phyloP scores from a whole-genome alignment of 2,888 invertebrate genomes.

The Bellardia pandia region DNA sequence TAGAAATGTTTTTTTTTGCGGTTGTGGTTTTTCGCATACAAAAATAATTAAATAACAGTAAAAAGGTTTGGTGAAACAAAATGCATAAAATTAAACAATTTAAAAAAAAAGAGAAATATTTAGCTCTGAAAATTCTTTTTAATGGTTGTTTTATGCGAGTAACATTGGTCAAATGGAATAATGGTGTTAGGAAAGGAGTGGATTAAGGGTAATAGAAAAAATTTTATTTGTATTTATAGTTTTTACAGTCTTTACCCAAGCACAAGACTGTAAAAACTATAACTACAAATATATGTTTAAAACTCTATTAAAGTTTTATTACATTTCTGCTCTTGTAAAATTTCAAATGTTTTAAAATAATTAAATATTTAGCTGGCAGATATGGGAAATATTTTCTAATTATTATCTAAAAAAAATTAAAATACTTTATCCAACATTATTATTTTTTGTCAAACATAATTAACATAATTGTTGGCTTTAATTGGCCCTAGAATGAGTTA shows the following conservation, averaged over 20 bases:
- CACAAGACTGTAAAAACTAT: too few relatives aligned
- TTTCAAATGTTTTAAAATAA: too few relatives aligned
- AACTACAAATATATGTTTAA: too few relatives aligned
- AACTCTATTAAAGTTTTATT: too few relatives aligned
- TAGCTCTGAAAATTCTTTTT: background rate
- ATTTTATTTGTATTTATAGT: too few relatives aligned
- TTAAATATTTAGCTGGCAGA: too few relatives aligned
- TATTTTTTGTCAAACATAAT: too few relatives aligned
- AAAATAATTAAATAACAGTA: constrained; percentile 5
- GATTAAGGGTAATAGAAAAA: background rate
- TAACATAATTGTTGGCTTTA: background rate
- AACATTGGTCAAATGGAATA: background rate
- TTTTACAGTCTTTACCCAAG: too few relatives aligned
- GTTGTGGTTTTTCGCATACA: constrained; percentile 7
- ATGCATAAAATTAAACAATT: constrained; percentile 18
- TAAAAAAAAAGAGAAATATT: background rate
- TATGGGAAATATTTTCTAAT: too few relatives aligned
- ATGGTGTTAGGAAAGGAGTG: background rate
- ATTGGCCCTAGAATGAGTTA: background rate
- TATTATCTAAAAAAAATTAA: too few relatives aligned
- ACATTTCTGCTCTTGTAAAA: too few relatives aligned
- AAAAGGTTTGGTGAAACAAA: constrained; percentile 7
- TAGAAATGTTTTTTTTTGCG: constrained; percentile 5
- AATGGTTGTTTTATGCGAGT: constrained; percentile 14
- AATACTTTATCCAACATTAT: too few relatives aligned